These are phyloP conservation scores for Labrus mixtus DNA, from an alignment of 2,113 vertebrate species.

Conservation along the genomic window DNA sequence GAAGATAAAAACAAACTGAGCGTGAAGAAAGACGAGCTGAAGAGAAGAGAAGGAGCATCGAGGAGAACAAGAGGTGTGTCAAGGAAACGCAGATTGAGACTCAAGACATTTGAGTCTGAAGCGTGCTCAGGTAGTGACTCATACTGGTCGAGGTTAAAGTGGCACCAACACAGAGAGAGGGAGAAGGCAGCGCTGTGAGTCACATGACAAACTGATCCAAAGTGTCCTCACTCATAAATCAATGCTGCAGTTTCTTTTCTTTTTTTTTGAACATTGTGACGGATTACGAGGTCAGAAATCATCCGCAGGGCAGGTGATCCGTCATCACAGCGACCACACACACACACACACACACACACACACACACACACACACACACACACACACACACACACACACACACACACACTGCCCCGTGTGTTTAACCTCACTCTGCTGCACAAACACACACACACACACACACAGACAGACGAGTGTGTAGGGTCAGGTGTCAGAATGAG, in stretches of 20 bases:
- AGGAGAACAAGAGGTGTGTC: no score
- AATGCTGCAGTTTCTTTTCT: background rate
- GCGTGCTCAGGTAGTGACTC: background rate
- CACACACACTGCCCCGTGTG: slow-evolving; percentile 23
- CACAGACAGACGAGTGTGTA: no score
- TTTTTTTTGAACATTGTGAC: background rate
- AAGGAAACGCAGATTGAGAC: no score
- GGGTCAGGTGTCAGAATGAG: slow-evolving; percentile 24
- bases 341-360: slow-evolving; percentile 9
- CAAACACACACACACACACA: slow-evolving; percentile 29
- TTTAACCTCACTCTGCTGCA: slow-evolving; percentile 39
- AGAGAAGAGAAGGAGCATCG: no score
- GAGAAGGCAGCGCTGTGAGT: no score
- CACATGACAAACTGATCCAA: background rate
- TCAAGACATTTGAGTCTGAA: no score
- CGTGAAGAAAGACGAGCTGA: no score
- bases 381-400: slow-evolving; percentile 6
- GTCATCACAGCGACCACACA: slow-evolving; percentile 1
- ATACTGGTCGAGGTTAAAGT: rapidly evolving
- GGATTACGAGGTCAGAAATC: background rate
- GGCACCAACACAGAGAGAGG: no score
- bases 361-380: background rate
- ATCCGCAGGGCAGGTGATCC: background rate
- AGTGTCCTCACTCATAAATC: background rate
- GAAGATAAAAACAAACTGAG: no score